phyloP scores from a whole-genome alignment of 2,888 invertebrate genomes.

The Amblyjoppa fuscipennis region DNA sequence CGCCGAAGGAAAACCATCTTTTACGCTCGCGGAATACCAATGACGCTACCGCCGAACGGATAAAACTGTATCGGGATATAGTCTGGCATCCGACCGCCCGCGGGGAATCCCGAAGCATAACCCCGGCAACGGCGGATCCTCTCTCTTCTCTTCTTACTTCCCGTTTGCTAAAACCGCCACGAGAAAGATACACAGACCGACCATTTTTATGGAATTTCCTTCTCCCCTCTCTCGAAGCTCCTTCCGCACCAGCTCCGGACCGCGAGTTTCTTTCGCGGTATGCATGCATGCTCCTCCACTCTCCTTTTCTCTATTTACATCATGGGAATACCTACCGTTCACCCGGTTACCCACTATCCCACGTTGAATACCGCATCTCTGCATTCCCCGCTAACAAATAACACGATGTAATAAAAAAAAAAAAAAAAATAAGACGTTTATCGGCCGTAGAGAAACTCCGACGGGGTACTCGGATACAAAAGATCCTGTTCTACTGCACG shows the following conservation, averaged over 20 bases:
- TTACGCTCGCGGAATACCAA: slow-evolving; percentile 80
- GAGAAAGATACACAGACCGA: slow-evolving; percentile 51
- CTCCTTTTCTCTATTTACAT: slow-evolving; percentile 45
- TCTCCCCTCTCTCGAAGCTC: background rate
- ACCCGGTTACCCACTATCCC: slow-evolving; percentile 12
- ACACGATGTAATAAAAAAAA: background rate
- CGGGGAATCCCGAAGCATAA: slow-evolving; percentile 67
- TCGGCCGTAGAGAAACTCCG: slow-evolving; percentile 7
- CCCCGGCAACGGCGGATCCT: slow-evolving; percentile 41
- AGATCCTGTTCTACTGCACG: background rate
- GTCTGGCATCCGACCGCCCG: slow-evolving; percentile 62
- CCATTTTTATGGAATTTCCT: slow-evolving; percentile 61
- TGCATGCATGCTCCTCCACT: slow-evolving; percentile 29
- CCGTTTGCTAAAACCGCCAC: slow-evolving; percentile 58
- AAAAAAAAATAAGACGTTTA: slow-evolving; percentile 23
- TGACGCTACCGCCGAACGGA: slow-evolving; percentile 73
- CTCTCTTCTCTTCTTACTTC: slow-evolving; percentile 24
- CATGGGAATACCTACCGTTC: slow-evolving; percentile 31
- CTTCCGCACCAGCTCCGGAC: background rate
- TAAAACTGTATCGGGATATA: slow-evolving; percentile 77
- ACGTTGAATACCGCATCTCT: slow-evolving; percentile 28
- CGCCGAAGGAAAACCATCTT: slow-evolving; percentile 78
- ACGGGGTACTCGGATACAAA: slow-evolving; percentile 4
- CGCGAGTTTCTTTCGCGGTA: slow-evolving; percentile 14
- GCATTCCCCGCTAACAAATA: slow-evolving; percentile 6